phyloP scores from a whole-genome alignment of 1,140 invertebrate species.

The Philopotamus ludificatus region DNA sequence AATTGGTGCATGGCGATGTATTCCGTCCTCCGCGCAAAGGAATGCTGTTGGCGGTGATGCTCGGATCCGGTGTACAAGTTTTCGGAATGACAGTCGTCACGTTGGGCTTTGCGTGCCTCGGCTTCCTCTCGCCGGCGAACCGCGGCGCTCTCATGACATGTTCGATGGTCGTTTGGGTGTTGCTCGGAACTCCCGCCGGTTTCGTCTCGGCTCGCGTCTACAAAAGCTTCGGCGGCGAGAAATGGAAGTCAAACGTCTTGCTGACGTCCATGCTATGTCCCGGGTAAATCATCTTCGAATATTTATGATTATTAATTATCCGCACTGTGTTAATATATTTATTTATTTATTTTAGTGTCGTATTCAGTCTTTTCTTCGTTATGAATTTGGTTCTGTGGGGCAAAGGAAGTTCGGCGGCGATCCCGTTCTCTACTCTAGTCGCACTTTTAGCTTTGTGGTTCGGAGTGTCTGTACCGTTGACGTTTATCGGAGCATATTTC shows the following conservation, averaged over 20 bases:
- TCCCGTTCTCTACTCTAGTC: conserved; percentile 96
- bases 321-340: conserved; percentile 8
- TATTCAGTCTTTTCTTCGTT: conserved; percentile 93
- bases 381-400: conserved; percentile 96
- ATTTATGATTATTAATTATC: neutral
- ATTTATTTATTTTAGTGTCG: conserved; percentile 67
- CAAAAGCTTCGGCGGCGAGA: conserved; percentile 96
- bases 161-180: conserved; percentile 91
- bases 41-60: conserved; percentile 92
- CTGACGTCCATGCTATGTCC: conserved; percentile 94
- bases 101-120: conserved; percentile 93
- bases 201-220: conserved; percentile 95
- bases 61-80: conserved; percentile 94
- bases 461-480: conserved; percentile 95
- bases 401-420: conserved; percentile 91
- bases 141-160: conserved; percentile 98
- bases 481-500: conserved; percentile 97
- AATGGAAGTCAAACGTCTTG: conserved; percentile 98
- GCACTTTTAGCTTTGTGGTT: conserved; percentile 97
- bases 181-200: conserved; percentile 92
- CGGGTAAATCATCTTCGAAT: conserved; percentile 64
- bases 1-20: conserved; percentile 94
- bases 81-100: conserved; percentile 69
- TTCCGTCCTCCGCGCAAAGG: conserved; percentile 95
- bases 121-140: conserved; percentile 97